These are phyloP conservation scores for Noctua janthina DNA, from an alignment of 2,888 invertebrate genomes.

Conservation along the genomic window DNA sequence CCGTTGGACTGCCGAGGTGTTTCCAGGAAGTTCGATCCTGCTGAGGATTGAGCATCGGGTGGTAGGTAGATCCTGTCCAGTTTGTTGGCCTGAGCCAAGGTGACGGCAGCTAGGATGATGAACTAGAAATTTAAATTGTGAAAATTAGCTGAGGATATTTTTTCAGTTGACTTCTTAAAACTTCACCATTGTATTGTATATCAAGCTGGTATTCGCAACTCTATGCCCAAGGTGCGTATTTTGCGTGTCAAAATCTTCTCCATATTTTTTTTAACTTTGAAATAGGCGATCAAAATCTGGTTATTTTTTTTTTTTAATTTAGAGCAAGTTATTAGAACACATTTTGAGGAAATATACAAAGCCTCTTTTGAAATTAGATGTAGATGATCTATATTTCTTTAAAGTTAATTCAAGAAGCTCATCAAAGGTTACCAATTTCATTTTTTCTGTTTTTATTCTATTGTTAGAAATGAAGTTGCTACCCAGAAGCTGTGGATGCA, in stretches of 20 bases:
- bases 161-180: not conserved
- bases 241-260: not conserved
- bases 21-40: conserved; percentile 64
- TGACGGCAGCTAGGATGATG: conserved; percentile 77
- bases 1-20: conserved; percentile 61
- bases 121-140: conserved; percentile 73
- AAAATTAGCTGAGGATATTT: not conserved
- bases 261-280: not conserved
- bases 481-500: conserved; percentile 71
- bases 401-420: not conserved
- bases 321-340: not conserved
- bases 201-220: not conserved
- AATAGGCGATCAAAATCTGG: not conserved
- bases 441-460: conserved; percentile 65
- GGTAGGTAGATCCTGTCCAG: conserved; percentile 85
- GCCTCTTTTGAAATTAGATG: too few species aligned
- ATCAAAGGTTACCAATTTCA: conserved; percentile 80
- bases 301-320: not conserved
- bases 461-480: conserved; percentile 65
- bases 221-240: too few species aligned
- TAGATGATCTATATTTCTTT: not conserved
- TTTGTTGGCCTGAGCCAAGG: conserved; percentile 81
- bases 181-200: not conserved
- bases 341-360: not conserved
- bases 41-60: conserved; percentile 74